Evolutionary conservation across 2,113 vertebrate species (phyloP).

Genomic region (Tretioscincus oriximinensis): DNA sequence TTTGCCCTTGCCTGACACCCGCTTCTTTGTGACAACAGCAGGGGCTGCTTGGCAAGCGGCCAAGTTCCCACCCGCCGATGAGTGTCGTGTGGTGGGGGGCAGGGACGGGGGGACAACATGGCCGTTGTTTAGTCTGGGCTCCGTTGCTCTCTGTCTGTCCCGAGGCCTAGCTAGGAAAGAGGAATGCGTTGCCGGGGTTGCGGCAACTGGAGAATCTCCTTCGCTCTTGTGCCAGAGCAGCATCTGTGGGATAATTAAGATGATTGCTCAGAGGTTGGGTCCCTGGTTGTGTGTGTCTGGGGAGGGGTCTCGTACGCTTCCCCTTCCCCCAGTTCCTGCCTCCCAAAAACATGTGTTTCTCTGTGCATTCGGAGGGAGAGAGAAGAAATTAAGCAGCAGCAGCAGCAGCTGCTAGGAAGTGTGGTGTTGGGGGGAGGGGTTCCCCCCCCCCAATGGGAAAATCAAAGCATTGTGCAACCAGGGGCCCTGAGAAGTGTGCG

Average conservation of each 20-base stretch:
- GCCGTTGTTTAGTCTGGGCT: slow-evolving; percentile 3
- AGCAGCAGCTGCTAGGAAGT: neutral
- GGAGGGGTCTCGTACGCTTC: accelerated
- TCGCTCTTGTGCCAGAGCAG: neutral
- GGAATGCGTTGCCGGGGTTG: neutral
- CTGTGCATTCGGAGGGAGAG: neutral
- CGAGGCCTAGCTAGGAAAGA: neutral
- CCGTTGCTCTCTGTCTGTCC: no score
- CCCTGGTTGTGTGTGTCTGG: no score
- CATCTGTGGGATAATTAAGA: neutral
- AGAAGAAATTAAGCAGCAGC: neutral
- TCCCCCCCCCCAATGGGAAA: no score
- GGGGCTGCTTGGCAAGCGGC: slow-evolving; percentile 11
- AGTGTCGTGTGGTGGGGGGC: slow-evolving; percentile 9
- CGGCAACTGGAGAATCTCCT: no score
- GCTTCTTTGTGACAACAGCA: neutral
- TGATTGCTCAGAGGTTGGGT: neutral
- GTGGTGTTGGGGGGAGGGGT: no score
- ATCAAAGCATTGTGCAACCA: slow-evolving; percentile 28
- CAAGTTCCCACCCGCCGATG: neutral
- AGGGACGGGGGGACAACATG: slow-evolving; percentile 27
- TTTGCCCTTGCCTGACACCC: slow-evolving; percentile 27
- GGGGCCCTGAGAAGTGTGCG: slow-evolving; percentile 49
- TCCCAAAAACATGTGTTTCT: neutral
- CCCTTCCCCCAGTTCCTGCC: neutral